phyloP scores from a whole-genome alignment of 2,888 invertebrate genomes.

The Drosophila buzzatii region DNA sequence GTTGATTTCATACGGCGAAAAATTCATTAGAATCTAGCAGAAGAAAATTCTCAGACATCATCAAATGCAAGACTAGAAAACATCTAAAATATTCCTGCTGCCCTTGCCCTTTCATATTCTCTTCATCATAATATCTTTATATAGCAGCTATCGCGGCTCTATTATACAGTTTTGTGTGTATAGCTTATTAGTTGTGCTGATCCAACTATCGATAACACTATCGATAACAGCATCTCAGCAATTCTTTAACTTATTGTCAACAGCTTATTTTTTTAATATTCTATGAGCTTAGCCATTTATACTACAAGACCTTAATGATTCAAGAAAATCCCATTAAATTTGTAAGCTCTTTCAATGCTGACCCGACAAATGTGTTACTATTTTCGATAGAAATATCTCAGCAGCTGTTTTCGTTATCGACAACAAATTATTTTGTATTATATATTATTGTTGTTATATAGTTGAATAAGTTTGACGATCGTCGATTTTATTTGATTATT shows the following conservation, averaged over 20 bases:
- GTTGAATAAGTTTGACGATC: not conserved
- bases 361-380: not conserved
- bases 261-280: not conserved
- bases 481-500: not conserved
- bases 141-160: not conserved
- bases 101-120: no score
- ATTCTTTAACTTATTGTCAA: not conserved
- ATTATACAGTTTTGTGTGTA: not conserved
- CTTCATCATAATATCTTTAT: no score
- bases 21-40: not conserved
- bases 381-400: not conserved
- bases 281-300: not conserved
- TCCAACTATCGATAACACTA: no score
- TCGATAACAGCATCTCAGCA: not conserved
- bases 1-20: not conserved
- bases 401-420: not conserved
- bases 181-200: not conserved
- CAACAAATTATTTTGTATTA: not conserved
- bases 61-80: not conserved
- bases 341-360: not conserved
- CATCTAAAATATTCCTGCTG: no score
- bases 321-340: no score
- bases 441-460: no score
- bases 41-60: not conserved
- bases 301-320: no score